Evolutionary conservation across 2,113 vertebrate genomes (phyloP).

Genomic region (Neotragus moschatus): DNA sequence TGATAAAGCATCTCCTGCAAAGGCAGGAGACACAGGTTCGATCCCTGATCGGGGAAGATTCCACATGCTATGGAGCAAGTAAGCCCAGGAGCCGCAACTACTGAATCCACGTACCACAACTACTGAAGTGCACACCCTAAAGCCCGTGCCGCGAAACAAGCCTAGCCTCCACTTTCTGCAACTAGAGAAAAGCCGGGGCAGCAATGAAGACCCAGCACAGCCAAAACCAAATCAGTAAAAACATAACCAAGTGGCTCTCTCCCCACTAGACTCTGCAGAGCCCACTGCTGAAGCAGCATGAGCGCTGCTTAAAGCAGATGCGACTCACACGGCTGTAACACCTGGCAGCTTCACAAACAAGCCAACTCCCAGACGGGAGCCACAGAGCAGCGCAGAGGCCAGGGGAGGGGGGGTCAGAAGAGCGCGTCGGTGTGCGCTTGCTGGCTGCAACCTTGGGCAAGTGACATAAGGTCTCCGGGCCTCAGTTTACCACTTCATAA

Average conservation of each 20-base stretch:
- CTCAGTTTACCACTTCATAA: background rate
- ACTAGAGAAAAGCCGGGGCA: background rate
- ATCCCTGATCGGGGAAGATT: background rate
- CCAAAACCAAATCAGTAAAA: background rate
- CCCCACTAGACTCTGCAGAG: background rate
- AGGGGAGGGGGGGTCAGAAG: background rate
- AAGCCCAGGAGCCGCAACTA: background rate
- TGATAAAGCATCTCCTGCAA: background rate
- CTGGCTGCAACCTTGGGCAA: background rate
- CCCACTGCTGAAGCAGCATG: background rate
- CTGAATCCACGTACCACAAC: background rate
- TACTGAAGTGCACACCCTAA: background rate
- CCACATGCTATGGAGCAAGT: background rate
- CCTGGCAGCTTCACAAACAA: background rate
- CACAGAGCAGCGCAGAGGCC: background rate
- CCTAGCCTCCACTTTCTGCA: background rate
- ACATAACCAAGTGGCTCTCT: background rate
- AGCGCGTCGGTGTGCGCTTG: accelerated
- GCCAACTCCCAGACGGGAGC: background rate
- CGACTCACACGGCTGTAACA: background rate
- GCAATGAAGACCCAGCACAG: background rate
- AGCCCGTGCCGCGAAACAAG: background rate
- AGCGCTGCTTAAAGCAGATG: background rate
- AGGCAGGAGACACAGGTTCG: background rate
- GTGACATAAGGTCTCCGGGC: background rate